Percentiles rank a stretch among this genome's conserved stretches.
Conservation (phyloP, 1,140 invertebrate species). For the Ooceraea biroi region DNA sequence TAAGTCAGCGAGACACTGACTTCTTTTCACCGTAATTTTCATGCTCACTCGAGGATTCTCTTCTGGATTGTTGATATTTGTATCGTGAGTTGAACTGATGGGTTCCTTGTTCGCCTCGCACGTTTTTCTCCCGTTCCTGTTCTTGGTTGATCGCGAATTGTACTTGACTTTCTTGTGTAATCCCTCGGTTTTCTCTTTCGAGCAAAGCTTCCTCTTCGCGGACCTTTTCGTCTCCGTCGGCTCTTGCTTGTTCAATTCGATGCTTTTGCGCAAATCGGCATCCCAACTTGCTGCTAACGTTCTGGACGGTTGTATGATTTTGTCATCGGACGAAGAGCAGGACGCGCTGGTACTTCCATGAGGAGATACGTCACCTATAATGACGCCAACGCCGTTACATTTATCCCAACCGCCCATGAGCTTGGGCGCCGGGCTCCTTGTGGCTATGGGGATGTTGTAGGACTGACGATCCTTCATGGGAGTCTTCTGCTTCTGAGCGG, state of each 20-base stretch:
- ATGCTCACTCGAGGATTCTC: not conserved
- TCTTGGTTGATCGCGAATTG: not conserved
- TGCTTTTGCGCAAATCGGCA: conserved; percentile 78
- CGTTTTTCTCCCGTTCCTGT: not conserved
- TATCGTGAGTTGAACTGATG: too few species aligned
- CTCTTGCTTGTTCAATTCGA: conserved; percentile 31
- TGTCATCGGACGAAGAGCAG: conserved; percentile 28
- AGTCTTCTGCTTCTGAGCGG: conserved; percentile 58
- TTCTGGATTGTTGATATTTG: not conserved
- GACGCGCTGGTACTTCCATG: conserved; percentile 57
- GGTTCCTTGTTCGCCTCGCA: not conserved
- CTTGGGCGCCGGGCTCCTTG: conserved; percentile 81
- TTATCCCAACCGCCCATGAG: conserved; percentile 83
- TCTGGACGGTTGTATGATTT: not conserved
- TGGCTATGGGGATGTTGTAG: conserved; percentile 77
- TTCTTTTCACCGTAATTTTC: conserved; percentile 1
- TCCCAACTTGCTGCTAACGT: conserved; percentile 78
- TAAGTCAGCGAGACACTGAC: not conserved
- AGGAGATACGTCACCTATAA: conserved; percentile 76
- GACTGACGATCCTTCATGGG: conserved; percentile 58
- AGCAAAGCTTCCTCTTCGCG: not conserved
- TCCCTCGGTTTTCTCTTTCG: not conserved
- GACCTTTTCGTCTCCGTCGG: conserved; percentile 13
- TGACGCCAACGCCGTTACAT: conserved; percentile 81
- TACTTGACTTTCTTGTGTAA: conserved; percentile 17